Evolutionary conservation across 2,113 vertebrate genomes (phyloP), one percentile per base, ranked within the genome.

Genomic region (Micronisus gabar): DNA sequence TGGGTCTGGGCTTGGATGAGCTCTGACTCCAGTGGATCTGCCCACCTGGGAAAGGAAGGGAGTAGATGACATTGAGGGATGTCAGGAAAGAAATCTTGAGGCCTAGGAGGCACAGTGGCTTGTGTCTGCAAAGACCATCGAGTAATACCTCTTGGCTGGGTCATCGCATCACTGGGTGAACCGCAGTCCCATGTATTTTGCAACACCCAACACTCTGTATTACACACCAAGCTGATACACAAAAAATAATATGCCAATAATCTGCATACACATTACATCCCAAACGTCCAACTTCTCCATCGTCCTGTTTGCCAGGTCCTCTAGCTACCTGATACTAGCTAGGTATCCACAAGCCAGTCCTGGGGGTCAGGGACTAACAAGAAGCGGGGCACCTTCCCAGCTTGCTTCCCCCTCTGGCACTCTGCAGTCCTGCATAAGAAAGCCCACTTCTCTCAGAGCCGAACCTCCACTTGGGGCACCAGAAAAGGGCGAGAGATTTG

Each of bases 21-120:
- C 59, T 93, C 76, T 96, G 88, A 53, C 94, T 97, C 98, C 98
- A 98, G 68, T 98, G 68, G 93, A 97, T 85, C 55, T 98, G 96
- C 26, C 90, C 95, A 21, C 72, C 98, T 98, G 41, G 5, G 30
- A 81, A 93, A 84, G 58, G 62, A 92, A 85, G 71, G 23, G 6
- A 75, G 6, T 16, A 92, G 65, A 59, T 15, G 16, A 23, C 17
- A 12, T 3, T 56, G 48, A 81, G 34, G 7, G 11, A 38, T 48
- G 5, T 14, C 53, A 83, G 38, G n/a, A 50, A 86, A 76, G 18
- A 92, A 74, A 38, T 38, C 15, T 17, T 41, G 67, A 88, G 25
- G 62, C 36, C 20, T 73, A 40, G 18, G 10, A 92, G n/a, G 36
- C 30, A 62, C 47, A 52, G 23, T 9, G 25, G 19, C 38, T 55